These are phyloP conservation scores for Cavia porcellus DNA, from an alignment of 2,113 vertebrate genomes.

Conservation along the genomic window DNA sequence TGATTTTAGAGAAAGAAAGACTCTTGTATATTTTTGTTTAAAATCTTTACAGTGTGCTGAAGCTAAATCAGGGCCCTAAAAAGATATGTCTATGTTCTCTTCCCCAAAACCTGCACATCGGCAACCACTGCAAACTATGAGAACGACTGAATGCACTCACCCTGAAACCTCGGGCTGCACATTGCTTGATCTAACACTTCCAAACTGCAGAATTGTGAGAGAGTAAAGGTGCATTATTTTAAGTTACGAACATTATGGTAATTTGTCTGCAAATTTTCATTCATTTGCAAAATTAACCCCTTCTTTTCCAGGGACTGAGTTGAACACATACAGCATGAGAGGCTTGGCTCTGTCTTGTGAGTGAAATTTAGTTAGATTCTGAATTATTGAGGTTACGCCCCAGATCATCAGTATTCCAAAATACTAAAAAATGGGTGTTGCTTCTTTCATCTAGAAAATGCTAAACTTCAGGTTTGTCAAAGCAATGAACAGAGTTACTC, in stretches of 20 bases:
- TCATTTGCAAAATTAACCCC: background rate
- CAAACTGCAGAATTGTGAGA: background rate
- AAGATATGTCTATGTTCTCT: background rate
- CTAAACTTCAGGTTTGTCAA: background rate
- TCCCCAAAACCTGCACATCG: background rate
- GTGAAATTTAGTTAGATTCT: background rate
- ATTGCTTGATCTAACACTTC: background rate
- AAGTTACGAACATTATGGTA: background rate
- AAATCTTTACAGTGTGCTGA: background rate
- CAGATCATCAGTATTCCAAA: background rate
- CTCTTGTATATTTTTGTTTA: background rate
- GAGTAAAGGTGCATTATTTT: background rate
- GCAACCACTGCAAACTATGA: background rate
- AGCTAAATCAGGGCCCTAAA: background rate
- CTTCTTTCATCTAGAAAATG: constrained; percentile 36
- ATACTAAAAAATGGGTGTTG: background rate
- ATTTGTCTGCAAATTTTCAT: background rate
- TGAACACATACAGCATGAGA: background rate
- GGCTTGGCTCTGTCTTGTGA: background rate
- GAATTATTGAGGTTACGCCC: background rate
- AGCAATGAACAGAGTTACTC: background rate
- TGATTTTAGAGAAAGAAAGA: background rate
- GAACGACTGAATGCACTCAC: background rate
- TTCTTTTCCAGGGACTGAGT: background rate
- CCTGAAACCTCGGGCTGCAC: background rate